Percentiles rank a stretch among this genome's conserved stretches.
Evolutionary conservation across 2,888 invertebrate species (phyloP).

Genomic region (Syrphus vitripennis): DNA sequence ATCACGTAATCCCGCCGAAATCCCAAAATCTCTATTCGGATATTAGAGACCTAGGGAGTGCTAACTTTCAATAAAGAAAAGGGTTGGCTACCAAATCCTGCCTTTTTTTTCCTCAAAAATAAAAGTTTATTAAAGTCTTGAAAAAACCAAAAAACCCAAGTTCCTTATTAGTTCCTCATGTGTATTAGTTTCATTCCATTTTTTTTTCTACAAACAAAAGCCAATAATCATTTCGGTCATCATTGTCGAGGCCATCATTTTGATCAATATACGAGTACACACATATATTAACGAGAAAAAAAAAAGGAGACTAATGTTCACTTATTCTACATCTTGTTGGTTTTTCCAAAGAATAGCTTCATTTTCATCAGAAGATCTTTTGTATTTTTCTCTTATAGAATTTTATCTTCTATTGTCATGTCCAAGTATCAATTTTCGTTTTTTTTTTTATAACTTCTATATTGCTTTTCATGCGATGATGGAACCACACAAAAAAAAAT

Average conservation of each 20-base stretch:
- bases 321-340: neutral
- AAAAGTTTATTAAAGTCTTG: too few relatives aligned
- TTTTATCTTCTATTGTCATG: conserved; percentile 59
- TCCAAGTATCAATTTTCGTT: conserved; percentile 60
- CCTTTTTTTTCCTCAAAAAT: too few relatives aligned
- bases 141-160: neutral
- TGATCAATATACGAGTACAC: neutral
- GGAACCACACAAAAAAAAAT: conserved; percentile 1
- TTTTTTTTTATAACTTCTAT: neutral
- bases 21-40: too few relatives aligned
- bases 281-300: neutral
- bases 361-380: conserved; percentile 37
- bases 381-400: conserved; percentile 23
- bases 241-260: conserved; percentile 9
- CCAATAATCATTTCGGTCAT: conserved; percentile 9
- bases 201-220: neutral
- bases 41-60: too few relatives aligned
- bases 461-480: conserved; percentile 4
- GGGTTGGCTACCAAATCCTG: too few relatives aligned
- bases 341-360: conserved; percentile 7
- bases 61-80: too few relatives aligned
- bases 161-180: neutral
- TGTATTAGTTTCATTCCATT: neutral
- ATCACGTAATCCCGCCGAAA: too few relatives aligned
- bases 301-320: neutral